Evolutionary conservation across 2,113 vertebrate genomes (phyloP).

Genomic region (Phaethon lepturus): DNA sequence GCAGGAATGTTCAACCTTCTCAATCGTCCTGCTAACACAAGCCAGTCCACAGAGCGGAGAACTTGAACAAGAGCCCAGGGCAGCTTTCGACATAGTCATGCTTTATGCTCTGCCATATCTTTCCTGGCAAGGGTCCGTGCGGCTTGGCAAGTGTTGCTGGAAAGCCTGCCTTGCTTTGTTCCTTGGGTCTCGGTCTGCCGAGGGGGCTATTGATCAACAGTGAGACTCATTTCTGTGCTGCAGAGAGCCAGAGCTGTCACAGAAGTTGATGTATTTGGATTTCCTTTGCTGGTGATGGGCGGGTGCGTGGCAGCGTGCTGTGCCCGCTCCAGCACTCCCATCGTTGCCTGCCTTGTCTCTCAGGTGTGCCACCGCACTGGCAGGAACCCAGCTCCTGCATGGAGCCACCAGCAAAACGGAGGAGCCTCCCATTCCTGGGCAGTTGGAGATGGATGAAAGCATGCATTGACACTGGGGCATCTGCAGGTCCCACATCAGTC

Average conservation of each 20-base stretch:
- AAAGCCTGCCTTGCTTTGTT: background rate
- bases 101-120: background rate
- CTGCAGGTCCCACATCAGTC: background rate
- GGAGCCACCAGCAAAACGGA: background rate
- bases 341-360: accelerated
- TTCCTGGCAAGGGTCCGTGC: background rate
- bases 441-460: background rate
- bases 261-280: background rate
- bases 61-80: background rate
- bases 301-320: accelerated
- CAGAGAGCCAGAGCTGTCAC: background rate
- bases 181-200: accelerated
- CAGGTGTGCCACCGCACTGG: accelerated
- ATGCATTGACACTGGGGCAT: background rate
- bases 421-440: background rate
- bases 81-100: background rate
- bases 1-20: background rate
- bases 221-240: background rate
- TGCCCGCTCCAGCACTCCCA: background rate
- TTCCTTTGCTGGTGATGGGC: background rate
- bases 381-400: background rate
- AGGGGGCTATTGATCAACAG: background rate
- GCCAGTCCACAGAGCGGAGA: accelerated
- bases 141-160: background rate
- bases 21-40: background rate